A percentile compares a stretch with the other conserved stretches of the same genome.
These are phyloP conservation scores for Parazoanthus darwini DNA, from an alignment of 92 coral and sea anemone genomes.

Conservation along the genomic window DNA sequence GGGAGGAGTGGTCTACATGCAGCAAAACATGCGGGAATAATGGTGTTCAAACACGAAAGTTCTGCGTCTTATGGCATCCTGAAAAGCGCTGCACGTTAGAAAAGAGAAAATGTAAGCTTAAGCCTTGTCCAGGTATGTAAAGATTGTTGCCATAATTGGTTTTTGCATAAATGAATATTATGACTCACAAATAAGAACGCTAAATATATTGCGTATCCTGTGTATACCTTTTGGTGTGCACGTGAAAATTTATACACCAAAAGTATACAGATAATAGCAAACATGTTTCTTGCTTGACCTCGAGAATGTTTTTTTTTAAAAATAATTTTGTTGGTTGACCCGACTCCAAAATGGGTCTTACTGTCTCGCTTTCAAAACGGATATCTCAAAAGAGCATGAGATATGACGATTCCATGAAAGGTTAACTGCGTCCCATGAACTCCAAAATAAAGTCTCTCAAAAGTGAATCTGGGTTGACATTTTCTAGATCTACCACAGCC, in stretches of 20 bases:
- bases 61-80: slow-evolving; percentile 4
- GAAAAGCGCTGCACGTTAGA: slow-evolving; percentile 19
- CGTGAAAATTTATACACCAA: background rate
- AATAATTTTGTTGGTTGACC: background rate
- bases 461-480: background rate
- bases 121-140: slow-evolving; percentile 6
- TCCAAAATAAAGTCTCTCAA: too few species aligned
- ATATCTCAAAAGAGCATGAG: background rate
- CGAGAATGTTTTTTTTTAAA: too few species aligned
- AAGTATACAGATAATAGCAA: background rate
- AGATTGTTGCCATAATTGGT: background rate
- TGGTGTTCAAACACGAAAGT: slow-evolving; percentile 26
- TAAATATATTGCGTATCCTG: too few species aligned
- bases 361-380: background rate
- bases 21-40: slow-evolving; percentile 9
- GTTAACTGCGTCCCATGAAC: background rate
- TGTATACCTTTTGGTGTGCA: too few species aligned
- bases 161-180: background rate
- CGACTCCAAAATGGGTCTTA: too few species aligned
- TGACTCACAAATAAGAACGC: background rate
- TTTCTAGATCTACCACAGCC: background rate
- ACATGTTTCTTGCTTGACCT: background rate
- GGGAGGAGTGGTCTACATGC: slow-evolving; percentile 30
- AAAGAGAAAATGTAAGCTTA: slow-evolving; percentile 15
- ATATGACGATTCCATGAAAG: background rate